phyloP scores from a whole-genome alignment of 2,113 vertebrate genomes.

The Perca fluviatilis region DNA sequence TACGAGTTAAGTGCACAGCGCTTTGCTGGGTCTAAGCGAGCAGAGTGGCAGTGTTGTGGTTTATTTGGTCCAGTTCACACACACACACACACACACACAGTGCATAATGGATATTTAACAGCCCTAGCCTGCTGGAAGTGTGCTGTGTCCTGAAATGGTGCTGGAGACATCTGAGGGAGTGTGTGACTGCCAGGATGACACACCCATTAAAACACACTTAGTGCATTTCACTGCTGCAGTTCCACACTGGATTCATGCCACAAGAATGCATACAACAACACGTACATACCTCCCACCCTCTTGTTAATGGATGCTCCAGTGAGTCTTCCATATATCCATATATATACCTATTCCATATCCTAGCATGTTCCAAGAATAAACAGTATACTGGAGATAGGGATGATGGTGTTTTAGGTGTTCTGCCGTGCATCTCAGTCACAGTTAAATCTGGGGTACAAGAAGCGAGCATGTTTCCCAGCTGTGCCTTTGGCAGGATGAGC shows the following conservation, averaged over 20 bases:
- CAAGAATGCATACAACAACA: conserved; percentile 43
- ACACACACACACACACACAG: conserved; percentile 23
- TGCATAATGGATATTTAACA: conserved; percentile 76
- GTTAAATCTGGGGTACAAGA: conserved; percentile 38
- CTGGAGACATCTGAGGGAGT: conserved; percentile 56
- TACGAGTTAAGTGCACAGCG: conserved; percentile 38
- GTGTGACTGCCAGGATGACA: conserved; percentile 63
- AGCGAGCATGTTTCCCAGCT: conserved; percentile 50
- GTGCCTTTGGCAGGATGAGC: conserved; percentile 51
- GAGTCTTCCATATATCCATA: neutral
- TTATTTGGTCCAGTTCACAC: conserved; percentile 68
- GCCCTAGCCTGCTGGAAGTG: conserved; percentile 65
- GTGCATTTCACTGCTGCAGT: conserved; percentile 51
- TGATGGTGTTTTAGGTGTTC: conserved; percentile 23
- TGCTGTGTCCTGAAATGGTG: conserved; percentile 63
- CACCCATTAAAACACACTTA: conserved; percentile 72
- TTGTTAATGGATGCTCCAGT: conserved; percentile 15
- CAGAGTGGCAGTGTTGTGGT: conserved; percentile 42
- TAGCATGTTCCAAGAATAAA: neutral
- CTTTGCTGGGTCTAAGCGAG: conserved; percentile 28
- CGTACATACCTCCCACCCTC: neutral
- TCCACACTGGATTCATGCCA: conserved; percentile 45
- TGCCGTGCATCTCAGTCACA: conserved; percentile 32
- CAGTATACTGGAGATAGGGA: neutral
- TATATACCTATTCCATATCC: neutral